phyloP scores from a whole-genome alignment of 1,140 invertebrate species.

The Bursaphelenchus mucronatus region DNA sequence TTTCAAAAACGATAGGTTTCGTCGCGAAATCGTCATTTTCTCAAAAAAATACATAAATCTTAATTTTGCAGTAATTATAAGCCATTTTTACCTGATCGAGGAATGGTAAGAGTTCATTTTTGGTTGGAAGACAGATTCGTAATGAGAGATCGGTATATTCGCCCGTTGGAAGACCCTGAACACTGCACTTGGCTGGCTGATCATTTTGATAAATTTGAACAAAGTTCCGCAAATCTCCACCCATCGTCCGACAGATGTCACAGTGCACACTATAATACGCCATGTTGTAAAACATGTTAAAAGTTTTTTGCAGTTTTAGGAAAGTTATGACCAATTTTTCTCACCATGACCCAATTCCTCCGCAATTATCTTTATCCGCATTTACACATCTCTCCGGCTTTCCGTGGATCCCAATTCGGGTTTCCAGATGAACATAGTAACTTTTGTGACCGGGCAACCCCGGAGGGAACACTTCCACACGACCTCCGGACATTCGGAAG shows the following conservation, averaged over 20 bases:
- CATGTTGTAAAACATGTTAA: constrained; percentile 23
- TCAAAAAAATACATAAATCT: too few relatives aligned
- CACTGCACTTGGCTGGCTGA: constrained; percentile 54
- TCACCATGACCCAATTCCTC: constrained; percentile 59
- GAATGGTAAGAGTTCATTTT: constrained; percentile 57
- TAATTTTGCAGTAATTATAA: background rate
- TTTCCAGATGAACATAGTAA: constrained; percentile 59
- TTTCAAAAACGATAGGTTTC: too few relatives aligned
- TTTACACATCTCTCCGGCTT: constrained; percentile 60
- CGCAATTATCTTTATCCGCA: constrained; percentile 57
- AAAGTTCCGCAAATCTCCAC: constrained; percentile 56
- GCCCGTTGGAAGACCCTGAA: constrained; percentile 48
- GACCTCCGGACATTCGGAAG: constrained; percentile 59
- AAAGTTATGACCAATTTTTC: constrained; percentile 1
- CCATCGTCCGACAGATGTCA: constrained; percentile 56
- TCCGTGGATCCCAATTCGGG: constrained; percentile 58
- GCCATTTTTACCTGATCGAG: constrained; percentile 51
- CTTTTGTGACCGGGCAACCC: constrained; percentile 52
- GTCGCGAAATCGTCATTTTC: too few relatives aligned
- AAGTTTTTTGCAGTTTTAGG: background rate
- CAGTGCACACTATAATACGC: constrained; percentile 52
- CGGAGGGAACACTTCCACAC: constrained; percentile 57
- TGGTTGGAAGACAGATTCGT: constrained; percentile 55
- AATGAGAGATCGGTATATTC: constrained; percentile 58
- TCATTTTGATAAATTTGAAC: constrained; percentile 58